A percentile compares a stretch with the other conserved stretches of the same genome.
Conservation (phyloP, 1,140 invertebrate species). For the Penaeus indicus region DNA sequence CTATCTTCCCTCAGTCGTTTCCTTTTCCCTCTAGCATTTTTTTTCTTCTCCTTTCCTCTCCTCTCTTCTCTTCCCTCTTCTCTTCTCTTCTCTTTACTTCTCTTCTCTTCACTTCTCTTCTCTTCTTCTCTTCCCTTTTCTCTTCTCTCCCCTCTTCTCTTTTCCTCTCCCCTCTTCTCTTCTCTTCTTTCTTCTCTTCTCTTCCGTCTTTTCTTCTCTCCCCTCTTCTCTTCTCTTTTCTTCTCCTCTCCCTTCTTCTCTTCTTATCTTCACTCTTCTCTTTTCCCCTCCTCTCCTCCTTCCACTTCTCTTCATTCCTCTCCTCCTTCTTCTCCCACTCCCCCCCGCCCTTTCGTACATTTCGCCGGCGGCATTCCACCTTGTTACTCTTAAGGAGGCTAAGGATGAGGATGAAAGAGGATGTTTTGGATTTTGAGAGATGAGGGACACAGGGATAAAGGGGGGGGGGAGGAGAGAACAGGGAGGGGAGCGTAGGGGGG, state of each 20-base stretch:
- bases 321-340: not conserved
- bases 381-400: not conserved
- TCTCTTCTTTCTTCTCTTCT: not conserved
- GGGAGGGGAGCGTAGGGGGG: not conserved
- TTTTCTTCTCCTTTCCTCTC: not conserved
- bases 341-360: not conserved
- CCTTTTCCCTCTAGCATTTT: not conserved
- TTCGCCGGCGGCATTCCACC: not conserved
- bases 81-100: too few relatives aligned
- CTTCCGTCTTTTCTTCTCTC: too few relatives aligned
- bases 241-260: not conserved
- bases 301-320: not conserved
- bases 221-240: too few relatives aligned
- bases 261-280: not conserved
- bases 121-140: not conserved
- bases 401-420: not conserved
- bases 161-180: not conserved
- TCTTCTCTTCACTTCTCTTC: not conserved
- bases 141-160: not conserved
- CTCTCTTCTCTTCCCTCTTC: not conserved
- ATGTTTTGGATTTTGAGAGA: not conserved
- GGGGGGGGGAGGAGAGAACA: not conserved
- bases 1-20: not conserved
- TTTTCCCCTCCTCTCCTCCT: not conserved
- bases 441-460: not conserved